Conservation (phyloP, 2,113 vertebrate genomes). For the Carlito syrichta region DNA sequence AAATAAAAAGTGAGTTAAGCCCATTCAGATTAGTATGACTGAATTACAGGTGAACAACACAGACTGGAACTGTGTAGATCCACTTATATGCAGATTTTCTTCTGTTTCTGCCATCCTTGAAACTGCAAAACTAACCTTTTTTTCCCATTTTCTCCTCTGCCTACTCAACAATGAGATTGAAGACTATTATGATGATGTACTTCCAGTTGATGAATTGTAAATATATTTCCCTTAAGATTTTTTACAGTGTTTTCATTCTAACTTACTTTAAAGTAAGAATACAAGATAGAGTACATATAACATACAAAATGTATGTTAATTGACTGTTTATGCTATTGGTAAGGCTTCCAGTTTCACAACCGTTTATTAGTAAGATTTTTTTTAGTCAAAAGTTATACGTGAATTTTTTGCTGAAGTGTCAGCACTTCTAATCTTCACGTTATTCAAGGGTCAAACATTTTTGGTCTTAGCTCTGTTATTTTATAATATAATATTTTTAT, state of each 20-base stretch:
- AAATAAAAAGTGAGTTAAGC: neutral
- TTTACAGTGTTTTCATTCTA: neutral
- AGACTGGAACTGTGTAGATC: neutral
- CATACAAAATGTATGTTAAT: neutral
- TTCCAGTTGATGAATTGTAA: neutral
- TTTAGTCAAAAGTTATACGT: neutral
- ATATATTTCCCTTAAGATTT: neutral
- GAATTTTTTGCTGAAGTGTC: neutral
- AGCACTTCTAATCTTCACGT: too few species aligned
- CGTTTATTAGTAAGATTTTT: neutral
- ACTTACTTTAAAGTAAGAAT: neutral
- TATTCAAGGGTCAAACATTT: neutral
- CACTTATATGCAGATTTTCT: neutral
- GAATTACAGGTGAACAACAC: neutral
- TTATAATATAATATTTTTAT: neutral
- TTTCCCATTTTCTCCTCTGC: neutral
- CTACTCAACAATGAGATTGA: neutral
- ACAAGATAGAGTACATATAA: neutral
- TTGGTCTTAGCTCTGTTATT: neutral
- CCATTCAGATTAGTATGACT: neutral
- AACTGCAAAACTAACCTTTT: neutral
- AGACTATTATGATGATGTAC: neutral
- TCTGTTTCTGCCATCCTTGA: neutral
- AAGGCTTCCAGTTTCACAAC: neutral
- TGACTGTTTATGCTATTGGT: neutral